These are phyloP conservation scores for Alectoris magna DNA, from an alignment of 2,797 vertebrate species.

Conservation along the genomic window DNA sequence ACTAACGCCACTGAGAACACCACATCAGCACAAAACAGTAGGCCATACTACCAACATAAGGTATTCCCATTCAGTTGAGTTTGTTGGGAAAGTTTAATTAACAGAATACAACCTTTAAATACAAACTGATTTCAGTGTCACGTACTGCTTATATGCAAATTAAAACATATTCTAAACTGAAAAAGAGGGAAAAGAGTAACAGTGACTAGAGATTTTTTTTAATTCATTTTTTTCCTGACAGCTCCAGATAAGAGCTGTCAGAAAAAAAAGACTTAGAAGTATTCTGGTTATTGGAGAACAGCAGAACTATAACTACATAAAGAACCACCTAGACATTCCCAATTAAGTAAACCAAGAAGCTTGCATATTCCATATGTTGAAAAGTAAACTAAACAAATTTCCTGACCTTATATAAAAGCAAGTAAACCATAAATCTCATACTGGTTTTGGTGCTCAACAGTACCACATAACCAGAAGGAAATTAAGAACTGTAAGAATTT, in stretches of 20 bases:
- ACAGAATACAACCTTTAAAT: not conserved
- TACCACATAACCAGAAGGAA: rapidly evolving
- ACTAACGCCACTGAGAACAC: not conserved
- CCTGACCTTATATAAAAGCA: not conserved
- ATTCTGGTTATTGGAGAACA: not conserved
- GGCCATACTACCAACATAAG: not conserved
- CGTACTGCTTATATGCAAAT: not conserved
- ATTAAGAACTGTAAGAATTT: not conserved
- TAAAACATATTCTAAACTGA: not conserved
- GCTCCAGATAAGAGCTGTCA: not conserved
- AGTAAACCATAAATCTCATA: not conserved
- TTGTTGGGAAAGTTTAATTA: not conserved
- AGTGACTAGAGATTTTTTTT: not conserved
- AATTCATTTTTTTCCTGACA: not conserved
- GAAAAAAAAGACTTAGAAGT: rapidly evolving
- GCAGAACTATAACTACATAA: not conserved
- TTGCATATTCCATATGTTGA: rapidly evolving
- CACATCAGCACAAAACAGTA: not conserved
- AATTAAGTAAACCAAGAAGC: not conserved
- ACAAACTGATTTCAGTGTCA: not conserved
- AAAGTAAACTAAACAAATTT: not conserved
- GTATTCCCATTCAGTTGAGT: not conserved
- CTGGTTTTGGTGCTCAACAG: not conserved
- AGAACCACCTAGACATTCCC: not conserved
- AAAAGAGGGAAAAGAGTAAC: not conserved